phyloP scores from a whole-genome alignment of 2,888 invertebrate species.

The Pterostichus madidus region DNA sequence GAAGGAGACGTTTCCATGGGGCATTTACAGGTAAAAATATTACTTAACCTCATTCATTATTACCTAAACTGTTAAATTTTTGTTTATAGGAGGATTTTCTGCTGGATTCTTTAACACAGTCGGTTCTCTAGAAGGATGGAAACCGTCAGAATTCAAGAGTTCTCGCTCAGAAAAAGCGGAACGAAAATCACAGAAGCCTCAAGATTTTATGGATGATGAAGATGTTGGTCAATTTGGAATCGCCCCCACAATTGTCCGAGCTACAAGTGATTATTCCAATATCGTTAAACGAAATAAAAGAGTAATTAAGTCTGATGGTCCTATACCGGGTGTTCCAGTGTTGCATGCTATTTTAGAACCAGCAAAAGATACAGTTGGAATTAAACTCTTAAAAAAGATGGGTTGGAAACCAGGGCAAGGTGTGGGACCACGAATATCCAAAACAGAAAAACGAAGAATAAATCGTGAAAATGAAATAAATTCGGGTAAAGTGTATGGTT shows the following conservation, averaged over 20 bases:
- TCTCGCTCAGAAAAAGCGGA: constrained; percentile 86
- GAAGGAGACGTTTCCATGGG: constrained; percentile 96
- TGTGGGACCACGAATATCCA: constrained; percentile 82
- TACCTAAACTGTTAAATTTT: constrained; percentile 5
- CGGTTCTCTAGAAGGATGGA: constrained; percentile 97
- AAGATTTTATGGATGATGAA: constrained; percentile 99
- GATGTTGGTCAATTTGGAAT: constrained; percentile 97
- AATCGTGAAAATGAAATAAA: constrained; percentile 71
- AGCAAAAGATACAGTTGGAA: constrained; percentile 92
- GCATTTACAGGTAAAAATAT: constrained; percentile 92
- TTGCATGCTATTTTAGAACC: constrained; percentile 85
- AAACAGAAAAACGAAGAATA: constrained; percentile 76
- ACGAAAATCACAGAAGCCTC: constrained; percentile 83
- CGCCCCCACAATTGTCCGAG: constrained; percentile 91
- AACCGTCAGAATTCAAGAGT: constrained; percentile 93
- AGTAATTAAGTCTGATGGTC: constrained; percentile 74
- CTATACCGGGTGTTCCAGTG: constrained; percentile 84
- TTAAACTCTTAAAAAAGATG: constrained; percentile 91
- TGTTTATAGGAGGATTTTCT: constrained; percentile 96
- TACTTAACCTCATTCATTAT: constrained; percentile 74
- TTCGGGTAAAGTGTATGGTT: constrained; percentile 79
- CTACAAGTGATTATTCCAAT: constrained; percentile 87
- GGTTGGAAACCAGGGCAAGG: constrained; percentile 96
- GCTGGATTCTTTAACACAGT: constrained; percentile 99
- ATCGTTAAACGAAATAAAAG: constrained; percentile 76